Evolutionary conservation across 2,113 vertebrate species (phyloP).

Genomic region (Monarcha castaneiventris): DNA sequence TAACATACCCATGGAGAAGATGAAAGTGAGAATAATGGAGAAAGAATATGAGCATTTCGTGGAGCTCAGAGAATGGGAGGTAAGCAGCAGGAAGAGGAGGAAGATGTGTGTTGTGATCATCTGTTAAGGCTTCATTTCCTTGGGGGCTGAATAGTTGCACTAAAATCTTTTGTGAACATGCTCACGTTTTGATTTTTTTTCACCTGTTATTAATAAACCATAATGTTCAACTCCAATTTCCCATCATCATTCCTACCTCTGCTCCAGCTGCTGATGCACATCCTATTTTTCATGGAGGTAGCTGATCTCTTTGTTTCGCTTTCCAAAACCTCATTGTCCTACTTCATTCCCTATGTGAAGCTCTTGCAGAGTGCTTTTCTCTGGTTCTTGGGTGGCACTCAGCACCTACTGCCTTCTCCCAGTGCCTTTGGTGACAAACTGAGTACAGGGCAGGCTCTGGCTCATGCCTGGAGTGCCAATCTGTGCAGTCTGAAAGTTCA

Average conservation of each 20-base stretch:
- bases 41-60: conserved; percentile 66
- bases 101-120: not conserved
- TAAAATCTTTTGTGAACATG: not conserved
- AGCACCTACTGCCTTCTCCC: not conserved
- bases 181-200: not conserved
- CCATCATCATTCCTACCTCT: not conserved
- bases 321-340: not conserved
- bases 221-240: not conserved
- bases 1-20: conserved; percentile 80
- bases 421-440: not conserved
- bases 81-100: conserved; percentile 46
- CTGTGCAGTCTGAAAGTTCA: not conserved
- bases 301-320: not conserved
- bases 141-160: not conserved
- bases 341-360: not conserved
- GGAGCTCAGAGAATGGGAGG: conserved; percentile 83
- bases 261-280: not conserved
- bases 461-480: not conserved
- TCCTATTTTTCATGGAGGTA: not conserved
- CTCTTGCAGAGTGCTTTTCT: not conserved
- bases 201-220: not conserved
- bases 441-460: not conserved
- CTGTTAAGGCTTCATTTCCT: not conserved
- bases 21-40: conserved; percentile 78
- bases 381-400: not conserved